Percentiles rank a stretch among this genome's conserved stretches.
Conservation (phyloP, 2,113 vertebrate genomes). For the Coreoperca whiteheadi region DNA sequence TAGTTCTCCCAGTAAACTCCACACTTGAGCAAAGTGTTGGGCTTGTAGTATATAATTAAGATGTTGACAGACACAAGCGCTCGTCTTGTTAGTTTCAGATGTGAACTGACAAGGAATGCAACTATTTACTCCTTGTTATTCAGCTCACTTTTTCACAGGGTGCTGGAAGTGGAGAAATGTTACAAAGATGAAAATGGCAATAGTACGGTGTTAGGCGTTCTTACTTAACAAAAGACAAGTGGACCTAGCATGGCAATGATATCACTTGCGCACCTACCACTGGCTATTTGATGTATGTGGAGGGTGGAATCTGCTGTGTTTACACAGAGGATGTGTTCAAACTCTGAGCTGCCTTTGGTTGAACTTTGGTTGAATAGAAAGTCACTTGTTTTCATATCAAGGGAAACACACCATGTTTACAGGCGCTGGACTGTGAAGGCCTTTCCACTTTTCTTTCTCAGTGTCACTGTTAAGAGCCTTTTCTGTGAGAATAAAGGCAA, state of each 20-base stretch:
- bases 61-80: slow-evolving; percentile 47
- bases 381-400: slow-evolving; percentile 32
- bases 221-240: neutral
- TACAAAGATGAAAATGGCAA: neutral
- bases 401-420: slow-evolving; percentile 42
- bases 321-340: slow-evolving; percentile 17
- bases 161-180: neutral
- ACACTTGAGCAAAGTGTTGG: slow-evolving; percentile 44
- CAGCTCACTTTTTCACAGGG: neutral
- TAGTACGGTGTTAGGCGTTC: neutral
- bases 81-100: slow-evolving; percentile 43
- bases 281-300: slow-evolving; percentile 31
- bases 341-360: slow-evolving; percentile 33
- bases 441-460: slow-evolving; percentile 32
- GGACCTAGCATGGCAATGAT: neutral
- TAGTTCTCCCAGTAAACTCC: slow-evolving; percentile 48
- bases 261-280: slow-evolving; percentile 9
- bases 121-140: slow-evolving; percentile 57
- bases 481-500: slow-evolving; percentile 22
- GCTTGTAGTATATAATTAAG: slow-evolving; percentile 58
- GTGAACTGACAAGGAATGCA: slow-evolving; percentile 62
- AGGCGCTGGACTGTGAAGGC: slow-evolving; percentile 32
- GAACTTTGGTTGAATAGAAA: slow-evolving; percentile 44
- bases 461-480: slow-evolving; percentile 35
- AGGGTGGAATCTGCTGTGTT: slow-evolving; percentile 45